Conservation (phyloP, 2,888 invertebrate genomes). For the Noctuana brunneofusca region DNA sequence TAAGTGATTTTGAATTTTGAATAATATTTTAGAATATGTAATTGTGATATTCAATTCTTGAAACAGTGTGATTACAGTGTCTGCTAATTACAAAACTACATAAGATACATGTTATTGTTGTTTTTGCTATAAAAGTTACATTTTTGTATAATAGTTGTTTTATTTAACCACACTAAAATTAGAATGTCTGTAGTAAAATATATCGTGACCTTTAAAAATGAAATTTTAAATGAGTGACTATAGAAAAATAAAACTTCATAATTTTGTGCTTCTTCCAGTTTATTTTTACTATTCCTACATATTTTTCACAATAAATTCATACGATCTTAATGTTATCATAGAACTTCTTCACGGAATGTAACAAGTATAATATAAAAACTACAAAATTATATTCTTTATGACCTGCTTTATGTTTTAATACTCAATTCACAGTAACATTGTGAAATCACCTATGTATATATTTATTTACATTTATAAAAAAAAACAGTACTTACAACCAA, state of each 20-base stretch:
- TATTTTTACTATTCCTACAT: constrained; percentile 46
- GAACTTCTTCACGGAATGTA: constrained; percentile 66
- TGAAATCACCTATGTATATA: constrained; percentile 53
- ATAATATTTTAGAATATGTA: constrained; percentile 37
- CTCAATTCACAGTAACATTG: constrained; percentile 51
- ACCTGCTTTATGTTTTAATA: constrained; percentile 50
- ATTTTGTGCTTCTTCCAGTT: constrained; percentile 26
- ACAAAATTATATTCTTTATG: constrained; percentile 49
- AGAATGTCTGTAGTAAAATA: too few relatives aligned
- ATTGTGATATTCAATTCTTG: constrained; percentile 55
- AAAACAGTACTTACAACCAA: constrained; percentile 48
- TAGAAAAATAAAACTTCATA: constrained; percentile 11
- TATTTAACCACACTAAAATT: constrained; percentile 41
- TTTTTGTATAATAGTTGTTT: constrained; percentile 53
- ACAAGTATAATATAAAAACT: constrained; percentile 60
- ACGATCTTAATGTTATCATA: constrained; percentile 45
- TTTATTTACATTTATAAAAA: constrained; percentile 57
- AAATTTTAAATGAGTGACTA: too few relatives aligned
- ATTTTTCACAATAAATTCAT: constrained; percentile 52
- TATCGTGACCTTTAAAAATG: too few relatives aligned
- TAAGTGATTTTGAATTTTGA: constrained; percentile 41
- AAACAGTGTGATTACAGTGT: constrained; percentile 53
- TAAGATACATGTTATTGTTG: constrained; percentile 61
- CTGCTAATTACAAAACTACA: constrained; percentile 51
- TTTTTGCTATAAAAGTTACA: constrained; percentile 47